phyloP scores from a whole-genome alignment of 2,113 vertebrate species.

The Alligator mississippiensis region DNA sequence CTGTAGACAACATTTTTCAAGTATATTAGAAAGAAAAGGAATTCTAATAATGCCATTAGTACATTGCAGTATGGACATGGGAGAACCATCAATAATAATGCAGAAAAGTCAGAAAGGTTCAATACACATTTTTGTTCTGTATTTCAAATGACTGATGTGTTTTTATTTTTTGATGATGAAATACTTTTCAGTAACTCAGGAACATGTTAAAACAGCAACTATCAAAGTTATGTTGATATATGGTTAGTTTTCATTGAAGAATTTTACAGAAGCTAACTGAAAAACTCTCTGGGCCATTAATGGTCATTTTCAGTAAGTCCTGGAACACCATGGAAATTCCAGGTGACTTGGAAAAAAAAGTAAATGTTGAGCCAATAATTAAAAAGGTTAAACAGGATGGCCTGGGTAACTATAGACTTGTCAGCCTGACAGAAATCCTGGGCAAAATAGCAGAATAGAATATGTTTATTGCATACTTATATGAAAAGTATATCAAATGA shows the following conservation, averaged over 20 bases:
- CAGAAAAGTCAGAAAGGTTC: not conserved
- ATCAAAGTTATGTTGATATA: not conserved
- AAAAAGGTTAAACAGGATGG: not conserved
- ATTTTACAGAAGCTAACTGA: not conserved
- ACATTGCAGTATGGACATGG: not conserved
- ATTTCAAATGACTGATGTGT: accelerated
- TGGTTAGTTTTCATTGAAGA: not conserved
- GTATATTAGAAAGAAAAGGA: not conserved
- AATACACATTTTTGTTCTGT: not conserved
- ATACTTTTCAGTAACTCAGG: not conserved
- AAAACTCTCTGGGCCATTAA: not conserved
- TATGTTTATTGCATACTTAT: accelerated
- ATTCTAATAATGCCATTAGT: not conserved
- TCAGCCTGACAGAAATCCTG: accelerated
- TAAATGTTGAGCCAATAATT: not conserved
- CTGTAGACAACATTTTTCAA: not conserved
- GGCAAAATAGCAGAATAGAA: accelerated
- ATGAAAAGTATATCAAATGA: not conserved
- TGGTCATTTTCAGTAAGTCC: accelerated
- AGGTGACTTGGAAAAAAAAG: not conserved
- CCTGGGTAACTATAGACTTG: not conserved
- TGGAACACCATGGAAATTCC: not conserved
- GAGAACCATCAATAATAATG: not conserved
- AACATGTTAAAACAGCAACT: not conserved
- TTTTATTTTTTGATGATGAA: not conserved